Percentiles rank a stretch among this genome's conserved stretches.
These are phyloP conservation scores for Oreochromis mossambicus DNA, from an alignment of 2,797 vertebrate genomes.

Conservation along the genomic window DNA sequence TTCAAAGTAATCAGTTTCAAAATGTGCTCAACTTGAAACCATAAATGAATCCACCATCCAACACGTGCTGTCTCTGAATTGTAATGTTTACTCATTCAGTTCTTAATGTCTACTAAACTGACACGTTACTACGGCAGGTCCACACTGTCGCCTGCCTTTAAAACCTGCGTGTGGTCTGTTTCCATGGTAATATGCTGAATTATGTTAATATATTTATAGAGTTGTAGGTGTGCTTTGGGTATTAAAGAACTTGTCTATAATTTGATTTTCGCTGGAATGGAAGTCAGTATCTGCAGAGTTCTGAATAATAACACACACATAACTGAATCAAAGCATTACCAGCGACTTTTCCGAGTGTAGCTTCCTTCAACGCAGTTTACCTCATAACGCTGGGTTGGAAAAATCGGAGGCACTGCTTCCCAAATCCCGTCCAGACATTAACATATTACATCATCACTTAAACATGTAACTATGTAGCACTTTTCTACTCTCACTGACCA, in stretches of 20 bases:
- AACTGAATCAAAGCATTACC: not conserved
- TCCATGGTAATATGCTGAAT: constrained; percentile 29
- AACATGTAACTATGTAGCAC: not conserved
- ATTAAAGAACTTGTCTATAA: constrained; percentile 6
- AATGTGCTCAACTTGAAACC: not conserved
- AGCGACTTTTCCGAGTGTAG: not conserved
- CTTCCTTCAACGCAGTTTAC: not conserved
- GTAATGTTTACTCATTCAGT: not conserved
- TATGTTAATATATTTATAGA: constrained; percentile 46
- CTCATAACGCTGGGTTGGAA: not conserved
- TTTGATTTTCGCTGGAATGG: constrained; percentile 11
- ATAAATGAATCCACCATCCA: not conserved
- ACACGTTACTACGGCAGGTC: not conserved
- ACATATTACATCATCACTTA: not conserved
- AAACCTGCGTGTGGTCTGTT: constrained; percentile 5
- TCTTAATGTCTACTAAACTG: not conserved
- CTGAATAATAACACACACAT: not conserved
- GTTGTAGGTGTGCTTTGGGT: constrained; percentile 20
- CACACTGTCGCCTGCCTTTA: not conserved
- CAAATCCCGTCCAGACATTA: not conserved
- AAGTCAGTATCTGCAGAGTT: constrained; percentile 1
- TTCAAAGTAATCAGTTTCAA: not conserved
- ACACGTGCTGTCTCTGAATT: not conserved
- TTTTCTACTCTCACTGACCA: not conserved
- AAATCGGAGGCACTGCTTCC: not conserved